Percentiles rank a stretch among this genome's conserved stretches.
Evolutionary conservation across 2,797 vertebrate genomes (phyloP).

Genomic region (Neopelma chrysocephalum): DNA sequence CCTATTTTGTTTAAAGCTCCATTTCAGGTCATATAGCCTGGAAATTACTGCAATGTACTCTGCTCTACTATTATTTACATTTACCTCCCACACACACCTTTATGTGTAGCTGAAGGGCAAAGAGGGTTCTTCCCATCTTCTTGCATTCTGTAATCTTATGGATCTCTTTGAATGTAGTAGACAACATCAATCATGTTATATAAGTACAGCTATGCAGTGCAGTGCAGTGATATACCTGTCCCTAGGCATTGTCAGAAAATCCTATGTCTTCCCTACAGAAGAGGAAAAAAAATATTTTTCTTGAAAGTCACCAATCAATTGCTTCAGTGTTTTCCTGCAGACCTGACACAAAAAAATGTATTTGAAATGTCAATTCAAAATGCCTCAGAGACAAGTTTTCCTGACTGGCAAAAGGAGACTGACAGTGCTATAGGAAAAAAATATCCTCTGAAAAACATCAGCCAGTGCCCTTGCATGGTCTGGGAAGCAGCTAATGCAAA

Average conservation of each 20-base stretch:
- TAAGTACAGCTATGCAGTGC: not conserved
- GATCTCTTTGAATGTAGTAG: not conserved
- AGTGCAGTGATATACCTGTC: not conserved
- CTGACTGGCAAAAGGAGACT: not conserved
- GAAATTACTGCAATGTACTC: not conserved
- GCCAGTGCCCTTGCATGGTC: not conserved
- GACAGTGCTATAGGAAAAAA: not conserved
- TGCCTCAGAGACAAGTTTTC: not conserved
- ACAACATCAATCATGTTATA: not conserved
- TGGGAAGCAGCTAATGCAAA: not conserved
- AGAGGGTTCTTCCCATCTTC: not conserved
- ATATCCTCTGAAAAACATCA: not conserved
- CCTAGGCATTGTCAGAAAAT: not conserved
- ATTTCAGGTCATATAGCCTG: not conserved
- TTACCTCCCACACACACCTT: not conserved
- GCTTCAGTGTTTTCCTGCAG: not conserved
- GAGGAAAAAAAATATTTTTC: not conserved
- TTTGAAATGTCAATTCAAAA: constrained; percentile 38
- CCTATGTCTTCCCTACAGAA: not conserved
- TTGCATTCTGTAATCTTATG: not conserved
- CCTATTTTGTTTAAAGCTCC: not conserved
- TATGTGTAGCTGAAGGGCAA: not conserved
- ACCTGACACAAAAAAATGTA: not conserved
- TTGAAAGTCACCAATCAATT: not conserved
- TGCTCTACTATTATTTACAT: not conserved